These are phyloP conservation scores for Lucifuga dentata DNA, from an alignment of 2,113 vertebrate genomes.

Conservation along the genomic window DNA sequence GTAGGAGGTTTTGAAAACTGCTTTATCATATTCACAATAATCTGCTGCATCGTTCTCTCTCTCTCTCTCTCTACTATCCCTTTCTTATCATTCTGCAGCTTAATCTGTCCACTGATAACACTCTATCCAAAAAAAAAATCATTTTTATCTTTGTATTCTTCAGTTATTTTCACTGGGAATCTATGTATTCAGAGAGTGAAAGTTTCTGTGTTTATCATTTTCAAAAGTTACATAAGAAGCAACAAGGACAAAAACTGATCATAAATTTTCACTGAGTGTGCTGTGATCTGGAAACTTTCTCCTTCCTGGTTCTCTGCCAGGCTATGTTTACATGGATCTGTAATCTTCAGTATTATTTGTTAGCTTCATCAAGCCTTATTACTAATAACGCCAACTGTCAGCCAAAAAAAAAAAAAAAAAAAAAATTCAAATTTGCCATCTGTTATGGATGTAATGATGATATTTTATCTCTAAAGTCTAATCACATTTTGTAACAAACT, in stretches of 20 bases:
- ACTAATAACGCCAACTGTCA: constrained; percentile 1
- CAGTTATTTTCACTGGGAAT: neutral
- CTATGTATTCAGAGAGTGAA: too few relatives aligned
- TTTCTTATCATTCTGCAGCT: too few relatives aligned
- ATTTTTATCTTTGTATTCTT: neutral
- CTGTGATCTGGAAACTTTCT: constrained; percentile 12
- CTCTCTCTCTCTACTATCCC: neutral
- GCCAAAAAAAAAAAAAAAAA: constrained; percentile 19
- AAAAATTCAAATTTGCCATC: constrained; percentile 16
- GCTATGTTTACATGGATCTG: neutral
- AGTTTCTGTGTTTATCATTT: neutral
- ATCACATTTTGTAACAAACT: neutral
- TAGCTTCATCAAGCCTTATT: constrained; percentile 1
- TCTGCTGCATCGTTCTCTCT: too few relatives aligned
- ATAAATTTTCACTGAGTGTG: neutral
- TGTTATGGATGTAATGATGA: constrained; percentile 8
- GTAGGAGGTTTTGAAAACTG: neutral
- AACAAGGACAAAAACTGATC: constrained; percentile 13
- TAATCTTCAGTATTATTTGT: neutral
- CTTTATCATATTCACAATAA: neutral
- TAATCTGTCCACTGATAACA: too few relatives aligned
- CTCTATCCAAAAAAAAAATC: too few relatives aligned
- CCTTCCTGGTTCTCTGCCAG: neutral
- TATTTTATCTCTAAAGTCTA: neutral
- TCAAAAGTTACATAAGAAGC: constrained; percentile 2